These are phyloP conservation scores for Pipistrellus pygmaeus DNA, from an alignment of 2,797 vertebrate genomes.

Conservation along the genomic window DNA sequence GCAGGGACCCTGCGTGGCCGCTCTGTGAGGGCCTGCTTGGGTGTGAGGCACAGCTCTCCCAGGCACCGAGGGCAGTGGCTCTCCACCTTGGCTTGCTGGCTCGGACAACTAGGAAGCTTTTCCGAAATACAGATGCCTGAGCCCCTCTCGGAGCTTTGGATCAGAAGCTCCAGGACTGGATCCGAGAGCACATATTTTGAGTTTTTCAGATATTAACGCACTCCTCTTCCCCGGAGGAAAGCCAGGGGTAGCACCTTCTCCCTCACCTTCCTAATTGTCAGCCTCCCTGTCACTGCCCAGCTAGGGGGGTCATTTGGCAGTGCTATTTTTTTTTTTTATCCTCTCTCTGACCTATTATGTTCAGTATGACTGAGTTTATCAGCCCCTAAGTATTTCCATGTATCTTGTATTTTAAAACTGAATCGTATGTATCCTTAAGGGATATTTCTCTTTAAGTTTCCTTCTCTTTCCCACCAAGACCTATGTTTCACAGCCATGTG, in stretches of 20 bases:
- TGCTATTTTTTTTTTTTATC: not conserved
- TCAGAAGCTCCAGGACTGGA: not conserved
- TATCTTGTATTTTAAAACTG: slow-evolving; percentile 8
- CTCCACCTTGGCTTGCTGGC: not conserved
- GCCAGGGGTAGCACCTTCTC: not conserved
- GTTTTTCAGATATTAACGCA: not conserved
- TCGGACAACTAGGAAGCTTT: not conserved
- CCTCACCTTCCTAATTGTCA: not conserved
- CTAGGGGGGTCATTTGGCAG: not conserved
- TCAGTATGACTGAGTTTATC: not conserved
- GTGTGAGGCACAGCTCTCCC: rapidly evolving
- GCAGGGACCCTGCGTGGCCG: rapidly evolving
- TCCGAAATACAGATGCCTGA: not conserved
- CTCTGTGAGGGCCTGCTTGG: not conserved
- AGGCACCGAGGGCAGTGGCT: too few relatives aligned
- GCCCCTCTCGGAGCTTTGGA: not conserved
- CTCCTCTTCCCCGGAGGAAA: not conserved
- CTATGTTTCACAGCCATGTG: slow-evolving; percentile 36
- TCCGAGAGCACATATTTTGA: not conserved
- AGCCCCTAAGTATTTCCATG: not conserved
- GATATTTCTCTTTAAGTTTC: not conserved
- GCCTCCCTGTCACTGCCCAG: not conserved
- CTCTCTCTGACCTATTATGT: not conserved
- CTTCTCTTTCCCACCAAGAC: slow-evolving; percentile 7
- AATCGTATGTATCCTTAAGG: not conserved